Base-by-base conservation (phyloP, 2,888 invertebrate genomes). In the Tetragonula carbonaria region DNA sequence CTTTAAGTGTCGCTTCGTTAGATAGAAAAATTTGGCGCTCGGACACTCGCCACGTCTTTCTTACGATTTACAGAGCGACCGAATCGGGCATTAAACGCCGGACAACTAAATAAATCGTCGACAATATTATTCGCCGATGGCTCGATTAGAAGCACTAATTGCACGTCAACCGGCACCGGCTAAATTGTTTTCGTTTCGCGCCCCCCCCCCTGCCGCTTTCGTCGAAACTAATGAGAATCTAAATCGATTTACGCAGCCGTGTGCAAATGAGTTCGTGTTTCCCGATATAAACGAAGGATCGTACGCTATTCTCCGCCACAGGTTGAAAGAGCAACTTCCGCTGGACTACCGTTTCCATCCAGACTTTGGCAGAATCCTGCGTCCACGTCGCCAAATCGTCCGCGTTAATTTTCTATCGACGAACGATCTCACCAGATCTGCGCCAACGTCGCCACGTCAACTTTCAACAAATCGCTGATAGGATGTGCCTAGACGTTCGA, bases 61-160 rank as follows among this genome's bases (percentile, higher is more conserved):
- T 8, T 11, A 11, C 45, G 8, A 62, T 59, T 59, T 28, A 28
- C n/a, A 2, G 57, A 59, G 13, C 45, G n/a, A 59, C 13, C n/a
- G 57, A 5, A 38, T 38, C 23, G 16, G 16, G 16, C 63, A 16
- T 28, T 33, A 33, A 28, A 65, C 2, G 45, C 21, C 28, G 33
- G 23, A 57, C 53, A 45, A 8, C 13, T 72, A 72, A 63, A 33
- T 57, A 78, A 85, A 83, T 78, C 73, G 68, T 21, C 73, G 75
- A 77, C 78, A 77, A 84, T 87, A 85, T 86, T 82, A 82, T 82
- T 89, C 87, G 79, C 82, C 70, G 84, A 84, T 82, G 71, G 75
- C 65, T 79, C 79, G 88, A 88, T 88, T 88, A 88, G 89, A 86
- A 84, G 68, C 84, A 72, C 82, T 89, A 86, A 88, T 88, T 89